Evolutionary conservation across 2,113 vertebrate genomes (phyloP).

Genomic region (Pampusana beccarii): DNA sequence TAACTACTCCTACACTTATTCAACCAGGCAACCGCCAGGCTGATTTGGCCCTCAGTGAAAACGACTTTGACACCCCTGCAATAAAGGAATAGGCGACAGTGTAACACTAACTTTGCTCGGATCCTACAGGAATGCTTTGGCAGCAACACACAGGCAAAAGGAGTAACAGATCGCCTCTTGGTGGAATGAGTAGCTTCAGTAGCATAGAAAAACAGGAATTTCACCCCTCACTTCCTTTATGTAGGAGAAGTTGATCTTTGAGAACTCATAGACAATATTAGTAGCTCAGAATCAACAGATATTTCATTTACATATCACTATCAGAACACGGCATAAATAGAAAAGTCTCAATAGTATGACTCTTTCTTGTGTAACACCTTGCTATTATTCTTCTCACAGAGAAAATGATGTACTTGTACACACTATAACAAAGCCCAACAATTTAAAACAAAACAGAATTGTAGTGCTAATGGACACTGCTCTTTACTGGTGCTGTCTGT

Average conservation of each 20-base stretch:
- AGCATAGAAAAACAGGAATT: background rate
- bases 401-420: background rate
- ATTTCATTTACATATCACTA: background rate
- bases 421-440: background rate
- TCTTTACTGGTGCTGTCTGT: background rate
- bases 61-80: background rate
- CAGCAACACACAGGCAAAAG: background rate
- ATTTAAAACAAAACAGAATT: background rate
- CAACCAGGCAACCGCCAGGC: no score
- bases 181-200: background rate
- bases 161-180: background rate
- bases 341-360: background rate
- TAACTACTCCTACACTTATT: no score
- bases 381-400: background rate
- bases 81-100: accelerated
- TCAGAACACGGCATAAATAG: background rate
- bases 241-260: background rate
- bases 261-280: background rate
- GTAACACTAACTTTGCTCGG: background rate
- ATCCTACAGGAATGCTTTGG: background rate
- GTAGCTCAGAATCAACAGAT: background rate
- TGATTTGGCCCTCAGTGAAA: no score
- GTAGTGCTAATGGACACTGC: background rate
- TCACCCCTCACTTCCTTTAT: background rate
- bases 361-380: background rate